A percentile compares a stretch with the other conserved stretches of the same genome.
Conservation (phyloP, 1,140 invertebrate genomes). For the Caenorhabditis remanei region DNA sequence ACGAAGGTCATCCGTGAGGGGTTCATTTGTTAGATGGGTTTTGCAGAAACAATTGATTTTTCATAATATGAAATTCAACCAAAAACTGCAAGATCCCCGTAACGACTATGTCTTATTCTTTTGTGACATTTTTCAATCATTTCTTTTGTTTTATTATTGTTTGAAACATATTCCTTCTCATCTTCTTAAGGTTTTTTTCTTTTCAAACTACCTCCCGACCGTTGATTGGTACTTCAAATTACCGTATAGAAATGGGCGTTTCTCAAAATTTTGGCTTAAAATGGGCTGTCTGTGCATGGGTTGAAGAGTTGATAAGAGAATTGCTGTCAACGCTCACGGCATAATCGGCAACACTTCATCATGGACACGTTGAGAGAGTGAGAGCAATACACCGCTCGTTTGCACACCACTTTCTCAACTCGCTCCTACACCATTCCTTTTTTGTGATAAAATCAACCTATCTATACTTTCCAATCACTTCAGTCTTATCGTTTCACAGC, state of each 20-base stretch:
- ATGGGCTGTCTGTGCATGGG: conserved; percentile 2
- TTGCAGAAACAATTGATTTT: too few species aligned
- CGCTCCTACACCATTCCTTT: background rate
- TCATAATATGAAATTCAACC: too few species aligned
- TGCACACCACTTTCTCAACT: background rate
- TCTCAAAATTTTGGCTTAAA: background rate
- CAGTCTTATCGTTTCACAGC: conserved; percentile 40
- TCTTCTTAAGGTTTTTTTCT: background rate
- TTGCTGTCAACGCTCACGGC: background rate
- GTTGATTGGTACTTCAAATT: background rate
- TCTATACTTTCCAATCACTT: conserved; percentile 40
- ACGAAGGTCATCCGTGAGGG: too few species aligned
- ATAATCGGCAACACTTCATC: conserved; percentile 20
- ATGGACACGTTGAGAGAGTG: background rate
- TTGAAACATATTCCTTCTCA: background rate
- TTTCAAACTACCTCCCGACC: background rate
- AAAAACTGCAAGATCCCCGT: too few species aligned
- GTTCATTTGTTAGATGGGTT: too few species aligned
- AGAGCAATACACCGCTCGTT: background rate
- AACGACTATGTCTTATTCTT: too few species aligned
- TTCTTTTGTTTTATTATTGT: background rate
- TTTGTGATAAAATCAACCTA: conserved; percentile 56
- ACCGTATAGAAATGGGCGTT: background rate
- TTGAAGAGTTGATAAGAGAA: conserved; percentile 9
- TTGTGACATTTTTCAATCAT: too few species aligned